phyloP scores from a whole-genome alignment of 2,797 vertebrate species.

The Sebastes itinus region DNA sequence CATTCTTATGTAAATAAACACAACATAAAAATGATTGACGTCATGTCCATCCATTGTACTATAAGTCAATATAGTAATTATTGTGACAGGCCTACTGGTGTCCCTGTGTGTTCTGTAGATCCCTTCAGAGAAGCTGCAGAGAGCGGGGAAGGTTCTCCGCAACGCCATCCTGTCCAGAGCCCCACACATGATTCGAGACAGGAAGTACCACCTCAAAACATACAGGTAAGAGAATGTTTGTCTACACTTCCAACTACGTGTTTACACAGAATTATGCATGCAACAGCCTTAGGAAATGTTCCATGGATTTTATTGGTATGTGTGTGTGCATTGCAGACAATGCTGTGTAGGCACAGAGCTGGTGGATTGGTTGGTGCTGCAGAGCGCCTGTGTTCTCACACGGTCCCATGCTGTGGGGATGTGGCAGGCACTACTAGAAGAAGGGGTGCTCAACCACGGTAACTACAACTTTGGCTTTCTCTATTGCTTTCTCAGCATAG shows the following conservation, averaged over 20 bases:
- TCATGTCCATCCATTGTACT: too few species aligned
- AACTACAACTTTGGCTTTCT: background rate
- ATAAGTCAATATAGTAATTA: too few species aligned
- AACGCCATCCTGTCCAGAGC: conserved; percentile 93
- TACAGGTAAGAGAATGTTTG: conserved; percentile 85
- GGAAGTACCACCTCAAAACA: conserved; percentile 98
- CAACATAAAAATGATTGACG: too few species aligned
- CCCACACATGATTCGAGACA: conserved; percentile 98
- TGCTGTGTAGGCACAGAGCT: conserved; percentile 98
- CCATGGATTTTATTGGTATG: background rate
- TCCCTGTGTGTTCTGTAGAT: conserved; percentile 78
- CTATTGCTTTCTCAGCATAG: background rate
- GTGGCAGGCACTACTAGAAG: conserved; percentile 97
- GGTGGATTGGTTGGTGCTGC: conserved; percentile 97
- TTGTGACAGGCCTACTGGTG: background rate
- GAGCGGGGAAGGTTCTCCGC: conserved; percentile 93
- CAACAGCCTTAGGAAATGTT: background rate
- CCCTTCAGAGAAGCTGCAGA: conserved; percentile 96
- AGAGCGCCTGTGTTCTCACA: conserved; percentile 94
- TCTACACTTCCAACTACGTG: background rate
- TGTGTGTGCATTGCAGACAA: conserved; percentile 82
- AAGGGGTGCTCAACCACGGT: conserved; percentile 96
- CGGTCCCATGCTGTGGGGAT: conserved; percentile 95
- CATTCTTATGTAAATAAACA: too few species aligned
- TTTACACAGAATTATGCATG: background rate